Percentiles rank a stretch among this genome's conserved stretches.
Conservation (phyloP, 35 echinoderm and acorn worm species). For the Apostichopus californicus region DNA sequence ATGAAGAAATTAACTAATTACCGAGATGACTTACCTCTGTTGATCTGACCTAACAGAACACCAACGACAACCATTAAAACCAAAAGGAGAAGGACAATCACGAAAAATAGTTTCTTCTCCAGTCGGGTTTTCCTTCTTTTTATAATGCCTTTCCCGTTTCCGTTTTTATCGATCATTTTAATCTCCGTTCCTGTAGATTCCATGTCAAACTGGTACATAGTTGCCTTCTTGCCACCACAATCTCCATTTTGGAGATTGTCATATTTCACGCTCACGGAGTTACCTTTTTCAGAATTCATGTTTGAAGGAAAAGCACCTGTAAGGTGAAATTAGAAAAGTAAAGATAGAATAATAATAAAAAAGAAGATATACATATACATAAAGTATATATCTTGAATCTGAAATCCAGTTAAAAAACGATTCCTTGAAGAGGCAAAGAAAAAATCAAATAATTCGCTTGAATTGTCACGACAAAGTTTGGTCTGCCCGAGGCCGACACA, state of each 20-base stretch:
- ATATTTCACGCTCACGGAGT: slow-evolving; percentile 11
- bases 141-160: neutral
- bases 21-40: neutral
- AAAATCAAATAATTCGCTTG: no score
- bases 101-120: slow-evolving; percentile 13
- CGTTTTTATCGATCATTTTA: slow-evolving; percentile 5
- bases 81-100: slow-evolving; percentile 10
- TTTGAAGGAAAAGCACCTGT: neutral
- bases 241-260: slow-evolving; percentile 35
- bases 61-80: neutral
- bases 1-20: no score
- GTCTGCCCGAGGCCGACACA: no score
- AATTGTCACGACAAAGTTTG: no score
- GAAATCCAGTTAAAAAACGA: no score
- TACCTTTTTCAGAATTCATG: slow-evolving; percentile 17
- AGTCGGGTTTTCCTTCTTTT: slow-evolving; percentile 1
- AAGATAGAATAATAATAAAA: no score
- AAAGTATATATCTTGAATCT: no score
- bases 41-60: neutral
- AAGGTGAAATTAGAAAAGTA: no score
- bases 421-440: no score
- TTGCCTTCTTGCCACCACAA: slow-evolving; percentile 15
- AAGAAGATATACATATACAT: no score
- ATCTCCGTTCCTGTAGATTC: neutral
- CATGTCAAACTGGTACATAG: neutral